These are phyloP conservation scores for Papilio gigon DNA, from an alignment of 2,888 invertebrate species.

Conservation along the genomic window DNA sequence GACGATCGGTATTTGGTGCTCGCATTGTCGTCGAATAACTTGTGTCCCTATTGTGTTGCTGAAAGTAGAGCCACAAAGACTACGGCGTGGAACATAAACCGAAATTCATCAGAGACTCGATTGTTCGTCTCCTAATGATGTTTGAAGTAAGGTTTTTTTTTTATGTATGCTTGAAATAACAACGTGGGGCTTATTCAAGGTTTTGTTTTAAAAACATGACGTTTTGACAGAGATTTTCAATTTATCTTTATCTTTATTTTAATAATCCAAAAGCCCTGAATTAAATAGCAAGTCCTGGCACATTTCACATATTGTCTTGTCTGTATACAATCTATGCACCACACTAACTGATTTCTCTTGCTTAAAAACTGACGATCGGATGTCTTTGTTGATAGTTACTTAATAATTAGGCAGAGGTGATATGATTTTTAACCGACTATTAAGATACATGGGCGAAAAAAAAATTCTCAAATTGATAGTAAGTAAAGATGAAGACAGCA, in stretches of 20 bases:
- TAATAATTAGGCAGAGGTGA: not conserved
- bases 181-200: slow-evolving; percentile 37
- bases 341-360: no score
- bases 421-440: not conserved
- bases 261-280: no score
- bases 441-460: not conserved
- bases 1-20: slow-evolving; percentile 83
- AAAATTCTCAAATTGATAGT: no score
- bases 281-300: no score
- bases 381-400: not conserved
- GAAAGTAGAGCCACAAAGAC: slow-evolving; percentile 82
- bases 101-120: slow-evolving; percentile 80
- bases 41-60: slow-evolving; percentile 82
- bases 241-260: not conserved
- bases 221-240: not conserved
- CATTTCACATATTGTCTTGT: no score
- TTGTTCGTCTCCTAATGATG: slow-evolving; percentile 77
- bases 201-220: slow-evolving; percentile 32
- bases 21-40: slow-evolving; percentile 83
- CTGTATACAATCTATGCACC: no score
- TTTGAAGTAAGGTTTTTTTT: slow-evolving; percentile 62
- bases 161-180: slow-evolving; percentile 44
- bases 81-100: slow-evolving; percentile 78
- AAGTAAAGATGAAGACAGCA: no score
- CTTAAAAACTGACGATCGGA: no score